Evolutionary conservation across 2,113 vertebrate species (phyloP), one percentile per base, ranked within the genome.

Genomic region (Paratilapia polleni): DNA sequence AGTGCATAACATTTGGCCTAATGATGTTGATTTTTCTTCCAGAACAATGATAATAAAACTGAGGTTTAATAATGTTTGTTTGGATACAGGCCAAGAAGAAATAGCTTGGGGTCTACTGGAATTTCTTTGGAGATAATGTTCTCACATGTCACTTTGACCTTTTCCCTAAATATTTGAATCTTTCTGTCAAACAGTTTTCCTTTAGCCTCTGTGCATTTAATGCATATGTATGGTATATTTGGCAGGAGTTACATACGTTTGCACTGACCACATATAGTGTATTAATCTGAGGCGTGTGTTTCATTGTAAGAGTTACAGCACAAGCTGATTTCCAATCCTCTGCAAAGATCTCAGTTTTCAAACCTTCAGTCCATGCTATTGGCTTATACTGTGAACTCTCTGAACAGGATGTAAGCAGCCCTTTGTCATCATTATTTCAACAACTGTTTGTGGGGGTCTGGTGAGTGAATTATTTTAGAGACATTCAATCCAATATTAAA

Each of bases 31-130:
- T 7, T 36, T 36, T 36, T 0, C n/a, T 26, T 47, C 22, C 22
- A 68, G 10, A 68, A 47, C 17, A 1, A 26, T 17, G 4, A 20
- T 17, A 14, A 36, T 2, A 36, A 36, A 5, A 68, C 64, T 68
- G 41, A 47, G 38, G 17, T 68, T 26, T 26, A 19, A 47, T 68
- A 26, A 47, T 47, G 38, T 47, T 47, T 6, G 22, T 4, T 68
- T 47, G 14, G 43, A 47, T 26, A 26, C 14, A 68, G 2, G 43
- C 0, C 24, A 68, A 47, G 13, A 47, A 68, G 63, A 68, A 68
- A 43, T 17, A 11, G 0, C n/a, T 24, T 43, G 2, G 36, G 8
- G 0, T 68, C 13, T 11, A 11, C 8, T 41, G 38, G 38, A 41
- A 11, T 41, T 41, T 41, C 38, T 41, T 41, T 41, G 8, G 38